Percentiles rank a stretch among this genome's conserved stretches.
Evolutionary conservation across 2,888 invertebrate genomes (phyloP).

Genomic region (Coenonympha arcania): DNA sequence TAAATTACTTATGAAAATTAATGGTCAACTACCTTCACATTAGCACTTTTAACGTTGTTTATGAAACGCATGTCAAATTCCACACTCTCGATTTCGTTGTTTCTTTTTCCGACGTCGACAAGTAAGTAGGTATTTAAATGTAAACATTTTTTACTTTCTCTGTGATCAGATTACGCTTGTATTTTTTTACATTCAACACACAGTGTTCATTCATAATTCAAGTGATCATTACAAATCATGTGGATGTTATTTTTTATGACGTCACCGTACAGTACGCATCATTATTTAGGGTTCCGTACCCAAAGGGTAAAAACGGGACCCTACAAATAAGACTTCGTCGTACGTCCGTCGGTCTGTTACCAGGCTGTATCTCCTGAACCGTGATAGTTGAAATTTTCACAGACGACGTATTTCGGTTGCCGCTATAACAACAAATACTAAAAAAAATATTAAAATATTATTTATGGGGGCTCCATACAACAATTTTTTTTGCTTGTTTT

Average conservation of each 20-base stretch:
- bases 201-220: slow-evolving; percentile 18
- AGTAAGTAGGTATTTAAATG: slow-evolving; percentile 42
- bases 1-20: slow-evolving; percentile 38
- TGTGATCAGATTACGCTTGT: slow-evolving; percentile 53
- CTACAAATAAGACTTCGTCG: too few relatives aligned
- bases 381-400: too few relatives aligned
- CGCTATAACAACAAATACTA: too few relatives aligned
- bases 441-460: too few relatives aligned
- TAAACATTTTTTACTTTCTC: slow-evolving; percentile 59
- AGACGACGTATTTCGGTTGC: too few relatives aligned
- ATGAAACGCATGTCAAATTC: slow-evolving; percentile 57
- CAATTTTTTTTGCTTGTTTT: too few relatives aligned
- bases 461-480: too few relatives aligned
- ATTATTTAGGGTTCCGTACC: too few relatives aligned
- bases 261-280: background rate
- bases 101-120: slow-evolving; percentile 45
- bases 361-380: too few relatives aligned
- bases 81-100: slow-evolving; percentile 62
- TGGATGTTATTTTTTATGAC: background rate
- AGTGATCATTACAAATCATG: slow-evolving; percentile 3
- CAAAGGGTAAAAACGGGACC: too few relatives aligned
- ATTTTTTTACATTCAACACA: slow-evolving; percentile 20
- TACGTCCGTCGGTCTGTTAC: too few relatives aligned
- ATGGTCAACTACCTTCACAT: slow-evolving; percentile 38
- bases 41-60: slow-evolving; percentile 47